Base-by-base conservation (phyloP, 1,140 invertebrate genomes). In the Solen grandis region DNA sequence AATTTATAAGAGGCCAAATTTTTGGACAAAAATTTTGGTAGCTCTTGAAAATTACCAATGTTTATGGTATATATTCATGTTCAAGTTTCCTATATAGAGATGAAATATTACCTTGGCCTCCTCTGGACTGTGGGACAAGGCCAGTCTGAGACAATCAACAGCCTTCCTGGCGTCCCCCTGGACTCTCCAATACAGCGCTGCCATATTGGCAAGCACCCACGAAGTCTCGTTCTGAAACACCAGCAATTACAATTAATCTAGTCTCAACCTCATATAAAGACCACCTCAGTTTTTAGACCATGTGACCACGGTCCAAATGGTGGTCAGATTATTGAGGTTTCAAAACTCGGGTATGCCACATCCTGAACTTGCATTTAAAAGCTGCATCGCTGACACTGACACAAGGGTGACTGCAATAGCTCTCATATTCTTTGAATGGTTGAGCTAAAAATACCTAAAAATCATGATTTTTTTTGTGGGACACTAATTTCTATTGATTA, bases 131-230 rank as follows among this genome's bases (percentile, higher is more conserved):
- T 95, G 95, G 88, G 96, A 93, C 4, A 97, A 93, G 31, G 96
- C 95, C 85, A 96, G 88, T 19, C 96, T 93, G 22, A 95, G 94
- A 92, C 96, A 97, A 86, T 97, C 95, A 57, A 97, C 91, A 13
- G 96, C 96, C 89, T 95, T 94, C n/a, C 93, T 92, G 19, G 95
- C 94, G 89, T 96, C 94, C 22, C 96, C 96, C 84, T 94, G 94
- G 2, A 96, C 94, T 41, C 96, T 93, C 96, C 96, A 97, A 93
- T 96, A 97, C 57, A 97, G 94, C 14, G 96, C 94, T 57, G 96
- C 96, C 77, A 97, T 91, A 88, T 96, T 96, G 83, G 96, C 95
- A 88, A 96, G 94, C 16, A 96, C 93, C 96, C 96, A 97, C 8
- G 91, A 92, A 31, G 87, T 89, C 25, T 84, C 72, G 75, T 92